These are phyloP conservation scores for Tylochromis polylepis DNA, from an alignment of 2,113 vertebrate species.

Conservation along the genomic window DNA sequence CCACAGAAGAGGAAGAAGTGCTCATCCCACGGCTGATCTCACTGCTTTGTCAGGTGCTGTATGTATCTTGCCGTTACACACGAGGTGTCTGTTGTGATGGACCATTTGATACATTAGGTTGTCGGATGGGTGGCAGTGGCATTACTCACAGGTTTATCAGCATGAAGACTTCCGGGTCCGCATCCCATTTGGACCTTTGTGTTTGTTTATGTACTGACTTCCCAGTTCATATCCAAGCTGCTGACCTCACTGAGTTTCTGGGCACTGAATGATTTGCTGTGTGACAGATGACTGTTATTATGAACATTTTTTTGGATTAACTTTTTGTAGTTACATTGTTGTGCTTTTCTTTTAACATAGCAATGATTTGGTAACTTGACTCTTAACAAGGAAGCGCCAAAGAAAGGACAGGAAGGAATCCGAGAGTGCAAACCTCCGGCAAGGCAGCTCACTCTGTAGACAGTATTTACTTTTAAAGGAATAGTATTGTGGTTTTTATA, in stretches of 20 bases:
- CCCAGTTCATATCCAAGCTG: not conserved
- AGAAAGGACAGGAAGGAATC: not conserved
- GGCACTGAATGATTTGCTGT: not conserved
- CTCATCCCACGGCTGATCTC: fast-evolving
- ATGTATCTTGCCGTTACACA: not conserved
- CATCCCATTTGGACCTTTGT: not conserved
- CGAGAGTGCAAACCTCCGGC: not conserved
- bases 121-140: not conserved
- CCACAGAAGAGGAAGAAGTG: not conserved
- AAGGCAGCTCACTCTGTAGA: not conserved
- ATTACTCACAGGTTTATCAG: not conserved
- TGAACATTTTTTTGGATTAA: not conserved
- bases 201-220: not conserved
- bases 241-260: not conserved
- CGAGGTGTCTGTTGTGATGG: not conserved
- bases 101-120: not conserved
- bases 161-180: not conserved
- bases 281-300: not conserved
- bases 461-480: not conserved
- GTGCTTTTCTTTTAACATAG: not conserved
- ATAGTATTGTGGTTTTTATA: not conserved
- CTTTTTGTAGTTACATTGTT: not conserved
- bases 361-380: not conserved
- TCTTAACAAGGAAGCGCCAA: not conserved
- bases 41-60: not conserved